Percentiles rank a stretch among this genome's conserved stretches.
phyloP scores from a whole-genome alignment of 1,140 invertebrate species.

The Subanguina moxae region DNA sequence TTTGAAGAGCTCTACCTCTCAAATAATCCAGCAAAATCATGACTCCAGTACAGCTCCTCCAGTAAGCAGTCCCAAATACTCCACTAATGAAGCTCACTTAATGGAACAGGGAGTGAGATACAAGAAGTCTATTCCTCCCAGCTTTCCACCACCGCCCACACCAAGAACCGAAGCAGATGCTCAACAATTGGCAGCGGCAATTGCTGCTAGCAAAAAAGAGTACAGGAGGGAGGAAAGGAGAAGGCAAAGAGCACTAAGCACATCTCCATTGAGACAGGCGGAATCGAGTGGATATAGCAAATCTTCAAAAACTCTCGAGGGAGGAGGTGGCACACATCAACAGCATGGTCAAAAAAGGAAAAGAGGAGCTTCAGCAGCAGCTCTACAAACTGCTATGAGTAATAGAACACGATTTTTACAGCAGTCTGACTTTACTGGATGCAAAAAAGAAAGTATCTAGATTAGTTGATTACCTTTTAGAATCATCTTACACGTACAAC shows the following conservation, averaged over 20 bases:
- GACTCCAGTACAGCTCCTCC: no score
- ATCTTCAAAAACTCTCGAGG: neutral
- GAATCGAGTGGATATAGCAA: neutral
- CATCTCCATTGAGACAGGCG: neutral
- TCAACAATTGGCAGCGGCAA: neutral
- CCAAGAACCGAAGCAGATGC: neutral
- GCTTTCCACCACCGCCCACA: conserved; percentile 11
- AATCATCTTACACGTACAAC: no score
- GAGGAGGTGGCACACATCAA: neutral
- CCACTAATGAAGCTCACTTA: neutral
- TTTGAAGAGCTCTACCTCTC: neutral
- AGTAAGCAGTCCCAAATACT: neutral
- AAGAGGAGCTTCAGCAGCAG: conserved; percentile 1
- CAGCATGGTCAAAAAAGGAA: neutral
- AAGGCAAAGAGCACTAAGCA: conserved; percentile 10
- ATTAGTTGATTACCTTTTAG: neutral
- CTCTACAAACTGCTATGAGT: neutral
- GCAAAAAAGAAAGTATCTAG: neutral
- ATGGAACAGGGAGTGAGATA: neutral
- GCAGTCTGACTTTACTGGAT: neutral
- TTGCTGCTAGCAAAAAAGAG: conserved; percentile 6
- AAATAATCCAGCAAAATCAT: neutral
- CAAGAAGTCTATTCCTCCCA: neutral
- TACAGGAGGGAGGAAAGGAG: conserved; percentile 2
- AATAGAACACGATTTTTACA: neutral